These are phyloP conservation scores for Mesorhabditis sp. DNA, from an alignment of 2,888 invertebrate species.

Conservation along the genomic window DNA sequence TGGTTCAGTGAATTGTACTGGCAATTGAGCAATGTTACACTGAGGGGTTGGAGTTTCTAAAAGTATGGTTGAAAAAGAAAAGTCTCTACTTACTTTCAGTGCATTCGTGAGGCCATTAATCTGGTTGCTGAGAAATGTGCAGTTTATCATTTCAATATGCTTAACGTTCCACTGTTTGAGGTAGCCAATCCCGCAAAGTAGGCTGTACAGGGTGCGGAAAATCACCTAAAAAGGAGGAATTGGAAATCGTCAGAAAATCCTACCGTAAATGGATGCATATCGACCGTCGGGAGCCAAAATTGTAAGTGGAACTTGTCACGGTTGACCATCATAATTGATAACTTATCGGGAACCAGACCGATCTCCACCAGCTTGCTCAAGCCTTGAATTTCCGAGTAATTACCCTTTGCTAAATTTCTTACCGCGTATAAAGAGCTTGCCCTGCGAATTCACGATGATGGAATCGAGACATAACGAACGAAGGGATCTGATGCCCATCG, in stretches of 20 bases:
- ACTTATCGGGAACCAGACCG: neutral
- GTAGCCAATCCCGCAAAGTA: neutral
- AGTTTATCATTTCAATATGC: neutral
- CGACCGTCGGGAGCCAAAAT: constrained; percentile 1
- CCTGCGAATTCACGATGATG: neutral
- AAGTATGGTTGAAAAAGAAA: too few relatives aligned
- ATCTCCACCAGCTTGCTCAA: neutral
- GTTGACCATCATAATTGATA: neutral
- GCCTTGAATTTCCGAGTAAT: neutral
- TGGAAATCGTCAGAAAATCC: neutral
- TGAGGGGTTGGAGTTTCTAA: too few relatives aligned
- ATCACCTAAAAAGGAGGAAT: neutral
- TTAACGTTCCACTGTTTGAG: neutral
- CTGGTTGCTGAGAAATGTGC: neutral
- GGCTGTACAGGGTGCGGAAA: neutral
- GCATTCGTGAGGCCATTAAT: neutral
- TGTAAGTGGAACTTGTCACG: neutral
- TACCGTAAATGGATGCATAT: constrained; percentile 6
- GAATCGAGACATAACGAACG: neutral
- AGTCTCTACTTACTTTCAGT: too few relatives aligned
- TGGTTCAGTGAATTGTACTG: neutral
- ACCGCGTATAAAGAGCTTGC: neutral
- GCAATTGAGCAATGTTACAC: neutral
- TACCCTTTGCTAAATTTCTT: neutral
- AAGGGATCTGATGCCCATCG: neutral